Evolutionary conservation across 1,140 invertebrate species (phyloP).

Genomic region (Diorhabda carinulata): DNA sequence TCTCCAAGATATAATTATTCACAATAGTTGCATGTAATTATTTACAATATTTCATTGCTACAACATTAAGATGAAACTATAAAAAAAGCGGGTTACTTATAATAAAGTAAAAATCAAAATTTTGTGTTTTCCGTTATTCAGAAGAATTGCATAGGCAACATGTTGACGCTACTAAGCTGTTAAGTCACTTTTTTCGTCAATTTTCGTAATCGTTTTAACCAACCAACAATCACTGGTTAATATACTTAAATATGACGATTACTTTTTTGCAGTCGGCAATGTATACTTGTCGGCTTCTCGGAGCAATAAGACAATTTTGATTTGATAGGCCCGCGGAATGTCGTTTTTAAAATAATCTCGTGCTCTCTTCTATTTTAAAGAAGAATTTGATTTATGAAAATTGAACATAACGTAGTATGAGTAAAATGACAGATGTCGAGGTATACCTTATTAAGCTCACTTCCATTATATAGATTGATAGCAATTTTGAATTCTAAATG

Average conservation of each 20-base stretch:
- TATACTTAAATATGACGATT: slow-evolving; percentile 21
- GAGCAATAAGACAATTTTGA: slow-evolving; percentile 13
- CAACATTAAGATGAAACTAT: too few species aligned
- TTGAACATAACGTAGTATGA: slow-evolving; percentile 16
- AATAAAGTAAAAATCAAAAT: too few species aligned
- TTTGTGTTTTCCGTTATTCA: too few species aligned
- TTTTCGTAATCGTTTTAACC: slow-evolving; percentile 15
- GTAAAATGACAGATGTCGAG: slow-evolving; percentile 8
- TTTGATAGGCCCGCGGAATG: slow-evolving; percentile 17
- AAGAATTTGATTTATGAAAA: slow-evolving; percentile 20
- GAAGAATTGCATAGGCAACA: too few species aligned
- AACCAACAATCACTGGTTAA: slow-evolving; percentile 14
- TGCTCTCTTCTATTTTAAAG: slow-evolving; percentile 15
- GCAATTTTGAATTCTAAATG: not conserved
- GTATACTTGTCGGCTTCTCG: too few species aligned
- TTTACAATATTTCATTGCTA: too few species aligned
- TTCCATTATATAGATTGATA: slow-evolving; percentile 9
- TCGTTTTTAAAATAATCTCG: slow-evolving; percentile 15
- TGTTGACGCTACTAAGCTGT: too few species aligned
- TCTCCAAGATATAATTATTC: too few species aligned
- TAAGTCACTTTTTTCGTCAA: slow-evolving; percentile 8
- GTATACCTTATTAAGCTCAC: slow-evolving; percentile 5
- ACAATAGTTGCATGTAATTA: too few species aligned
- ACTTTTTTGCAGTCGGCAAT: slow-evolving; percentile 11
- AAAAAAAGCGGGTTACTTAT: too few species aligned